Evolutionary conservation across 1,140 invertebrate species (phyloP), one percentile per base, ranked within the genome.

Genomic region (Calephelis nemesis): DNA sequence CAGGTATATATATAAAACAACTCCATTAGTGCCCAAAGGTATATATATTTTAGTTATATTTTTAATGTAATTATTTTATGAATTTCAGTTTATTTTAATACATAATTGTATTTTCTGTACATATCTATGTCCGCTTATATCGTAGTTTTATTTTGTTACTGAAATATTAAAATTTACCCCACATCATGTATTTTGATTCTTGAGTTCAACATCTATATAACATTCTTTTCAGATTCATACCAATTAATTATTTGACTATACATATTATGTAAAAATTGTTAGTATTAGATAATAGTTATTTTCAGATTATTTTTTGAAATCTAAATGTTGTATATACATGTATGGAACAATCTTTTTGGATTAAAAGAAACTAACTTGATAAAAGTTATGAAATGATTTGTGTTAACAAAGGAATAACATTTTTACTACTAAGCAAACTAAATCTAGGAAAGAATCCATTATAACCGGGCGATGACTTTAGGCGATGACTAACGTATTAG

Each of bases 391-490:
- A 4, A 45, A 30, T 30, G 30, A 30, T 30, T 30, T 30, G 30
- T 30, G 30, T 9, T 7, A 63, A 63, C n/a, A 9, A 63, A 47
- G 39, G 15, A 12, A 15, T 47, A 63, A 11, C 40, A 63, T 13
- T 10, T 47, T 62, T 62, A 30, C 30, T 39, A 62, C 5, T 62
- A 62, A n/a, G 60, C 8, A 5, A 42, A 54, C 7, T 13, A 19
- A 47, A 49, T 11, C 19, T 63, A 63, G 62, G 30, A 19, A 39
- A 47, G 12, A 30, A 47, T 15, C 12, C 15, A 69, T 39, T 49
- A 45, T 12, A 73, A 76, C 75, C 80, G 82, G 80, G 82, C 80
- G 82, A 82, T 84, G 82, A 81, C 80, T 68, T 74, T 74, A 69
- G 60, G 58, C 30, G 58, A 60, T 60, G 58, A 60, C 52, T 19